Conservation (phyloP, 2,113 vertebrate genomes). For the Picathartes gymnocephalus region DNA sequence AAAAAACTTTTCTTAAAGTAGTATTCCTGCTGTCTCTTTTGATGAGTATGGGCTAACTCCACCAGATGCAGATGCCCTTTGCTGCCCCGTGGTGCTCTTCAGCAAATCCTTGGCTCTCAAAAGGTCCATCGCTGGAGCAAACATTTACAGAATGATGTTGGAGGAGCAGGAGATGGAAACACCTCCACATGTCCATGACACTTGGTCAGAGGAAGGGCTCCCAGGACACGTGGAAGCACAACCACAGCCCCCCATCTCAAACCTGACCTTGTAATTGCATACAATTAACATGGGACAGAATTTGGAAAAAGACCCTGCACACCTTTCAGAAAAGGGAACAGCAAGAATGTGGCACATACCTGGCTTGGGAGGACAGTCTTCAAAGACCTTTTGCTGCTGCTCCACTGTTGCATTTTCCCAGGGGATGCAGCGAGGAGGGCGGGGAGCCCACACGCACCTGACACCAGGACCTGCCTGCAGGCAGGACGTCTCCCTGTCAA, state of each 20-base stretch:
- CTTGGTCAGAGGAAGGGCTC: background rate
- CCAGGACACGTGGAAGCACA: rapidly evolving
- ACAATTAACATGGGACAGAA: too few species aligned
- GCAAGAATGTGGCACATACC: constrained; percentile 66
- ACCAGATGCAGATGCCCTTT: background rate
- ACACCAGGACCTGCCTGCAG: constrained; percentile 74
- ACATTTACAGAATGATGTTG: background rate
- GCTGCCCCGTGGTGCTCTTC: rapidly evolving
- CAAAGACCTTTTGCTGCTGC: constrained; percentile 65
- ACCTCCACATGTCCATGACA: background rate
- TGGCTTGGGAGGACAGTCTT: constrained; percentile 76
- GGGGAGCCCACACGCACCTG: constrained; percentile 83
- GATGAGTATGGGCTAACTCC: background rate
- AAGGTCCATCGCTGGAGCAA: background rate
- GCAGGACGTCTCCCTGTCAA: constrained; percentile 67
- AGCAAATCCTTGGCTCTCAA: background rate
- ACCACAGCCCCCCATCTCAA: background rate
- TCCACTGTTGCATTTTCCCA: constrained; percentile 73
- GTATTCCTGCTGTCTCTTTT: background rate
- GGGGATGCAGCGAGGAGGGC: constrained; percentile 70
- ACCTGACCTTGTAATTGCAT: rapidly evolving
- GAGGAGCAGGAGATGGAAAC: background rate
- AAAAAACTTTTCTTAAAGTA: background rate
- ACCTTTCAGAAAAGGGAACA: background rate
- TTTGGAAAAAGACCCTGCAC: rapidly evolving